phyloP scores from a whole-genome alignment of 2,113 vertebrate genomes.

The Centropus bengalensis region DNA sequence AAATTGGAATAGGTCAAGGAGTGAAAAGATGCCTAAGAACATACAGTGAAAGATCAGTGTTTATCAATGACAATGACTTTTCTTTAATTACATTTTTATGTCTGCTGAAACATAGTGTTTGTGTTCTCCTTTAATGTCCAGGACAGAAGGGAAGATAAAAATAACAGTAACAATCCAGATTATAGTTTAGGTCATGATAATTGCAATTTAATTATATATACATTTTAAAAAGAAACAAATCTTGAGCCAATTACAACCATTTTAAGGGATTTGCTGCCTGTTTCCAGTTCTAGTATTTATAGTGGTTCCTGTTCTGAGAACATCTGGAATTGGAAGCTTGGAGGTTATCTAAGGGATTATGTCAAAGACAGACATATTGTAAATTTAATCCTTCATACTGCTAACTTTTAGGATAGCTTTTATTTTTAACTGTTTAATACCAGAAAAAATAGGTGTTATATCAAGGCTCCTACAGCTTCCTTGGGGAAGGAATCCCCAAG shows the following conservation, averaged over 20 bases:
- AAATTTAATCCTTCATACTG: not conserved
- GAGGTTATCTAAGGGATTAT: not conserved
- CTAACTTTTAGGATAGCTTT: not conserved
- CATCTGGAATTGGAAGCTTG: not conserved
- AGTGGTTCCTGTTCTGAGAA: not conserved
- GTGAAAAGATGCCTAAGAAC: not conserved
- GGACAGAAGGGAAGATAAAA: not conserved
- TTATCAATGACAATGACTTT: not conserved
- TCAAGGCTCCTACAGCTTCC: too few species aligned
- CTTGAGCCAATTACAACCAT: not conserved
- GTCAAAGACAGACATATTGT: not conserved
- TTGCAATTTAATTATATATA: not conserved
- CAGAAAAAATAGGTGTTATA: not conserved
- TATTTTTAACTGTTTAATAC: not conserved
- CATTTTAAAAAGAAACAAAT: not conserved
- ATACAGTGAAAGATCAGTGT: not conserved
- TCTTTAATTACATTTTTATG: not conserved
- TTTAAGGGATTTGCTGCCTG: not conserved
- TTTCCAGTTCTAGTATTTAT: not conserved
- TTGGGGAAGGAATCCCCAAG: too few species aligned
- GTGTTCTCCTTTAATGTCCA: not conserved
- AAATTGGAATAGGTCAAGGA: not conserved
- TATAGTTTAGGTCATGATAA: not conserved
- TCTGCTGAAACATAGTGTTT: not conserved
- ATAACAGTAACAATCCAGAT: not conserved